Evolutionary conservation across 2,888 invertebrate genomes (phyloP).

Genomic region (Drymonia ruficornis): DNA sequence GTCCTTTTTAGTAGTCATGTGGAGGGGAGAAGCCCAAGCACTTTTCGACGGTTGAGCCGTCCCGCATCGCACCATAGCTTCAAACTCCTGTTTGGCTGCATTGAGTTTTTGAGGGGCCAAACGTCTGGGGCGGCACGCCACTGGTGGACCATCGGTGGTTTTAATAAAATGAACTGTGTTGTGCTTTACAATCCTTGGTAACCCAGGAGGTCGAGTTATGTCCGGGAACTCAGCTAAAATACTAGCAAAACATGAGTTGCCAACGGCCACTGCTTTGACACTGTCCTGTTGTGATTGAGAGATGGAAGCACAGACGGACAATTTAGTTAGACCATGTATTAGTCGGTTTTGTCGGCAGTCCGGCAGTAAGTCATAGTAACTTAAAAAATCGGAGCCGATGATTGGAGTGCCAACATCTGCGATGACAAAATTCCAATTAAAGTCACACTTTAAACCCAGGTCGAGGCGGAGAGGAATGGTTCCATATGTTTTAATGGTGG

Average conservation of each 20-base stretch:
- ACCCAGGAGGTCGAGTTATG: constrained; percentile 9
- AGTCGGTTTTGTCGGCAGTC: constrained; percentile 4
- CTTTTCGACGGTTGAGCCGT: constrained; percentile 11
- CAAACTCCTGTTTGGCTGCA: constrained; percentile 9
- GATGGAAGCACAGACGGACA: neutral
- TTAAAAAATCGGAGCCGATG: constrained; percentile 12
- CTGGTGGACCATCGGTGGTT: constrained; percentile 10
- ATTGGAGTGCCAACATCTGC: constrained; percentile 12
- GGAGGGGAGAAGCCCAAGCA: constrained; percentile 13
- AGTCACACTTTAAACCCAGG: constrained; percentile 11
- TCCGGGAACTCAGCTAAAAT: constrained; percentile 8
- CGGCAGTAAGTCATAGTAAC: constrained; percentile 1
- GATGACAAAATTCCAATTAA: no score
- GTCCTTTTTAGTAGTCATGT: constrained; percentile 11
- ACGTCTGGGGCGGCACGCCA: constrained; percentile 1
- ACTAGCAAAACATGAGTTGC: neutral
- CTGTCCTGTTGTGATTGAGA: neutral
- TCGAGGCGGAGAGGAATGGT: constrained; percentile 1
- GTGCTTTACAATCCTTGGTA: neutral
- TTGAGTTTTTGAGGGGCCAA: constrained; percentile 4
- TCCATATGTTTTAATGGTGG: constrained; percentile 9
- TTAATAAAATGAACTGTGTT: constrained; percentile 7
- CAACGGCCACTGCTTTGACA: neutral
- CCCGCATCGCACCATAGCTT: constrained; percentile 9
- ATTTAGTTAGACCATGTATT: constrained; percentile 2